phyloP scores from a whole-genome alignment of 1,140 invertebrate genomes.

The Pogonomyrmex barbatus region DNA sequence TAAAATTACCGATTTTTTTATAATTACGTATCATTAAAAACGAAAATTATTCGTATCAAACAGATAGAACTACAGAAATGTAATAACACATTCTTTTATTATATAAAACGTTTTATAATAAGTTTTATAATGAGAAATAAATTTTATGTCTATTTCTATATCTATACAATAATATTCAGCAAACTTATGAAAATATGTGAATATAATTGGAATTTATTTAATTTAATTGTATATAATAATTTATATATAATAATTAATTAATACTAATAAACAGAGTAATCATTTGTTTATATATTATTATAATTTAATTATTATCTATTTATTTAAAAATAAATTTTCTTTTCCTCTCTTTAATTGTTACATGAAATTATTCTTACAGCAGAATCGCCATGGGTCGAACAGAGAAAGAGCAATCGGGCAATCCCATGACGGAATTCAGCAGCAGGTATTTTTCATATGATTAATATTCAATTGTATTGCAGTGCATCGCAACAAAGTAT shows the following conservation, averaged over 20 bases:
- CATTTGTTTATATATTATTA: background rate
- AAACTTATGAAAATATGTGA: background rate
- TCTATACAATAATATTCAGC: background rate
- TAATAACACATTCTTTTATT: background rate
- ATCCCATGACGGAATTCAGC: slow-evolving; percentile 81
- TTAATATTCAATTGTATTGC: background rate
- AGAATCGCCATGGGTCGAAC: slow-evolving; percentile 77
- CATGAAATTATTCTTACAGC: slow-evolving; percentile 8
- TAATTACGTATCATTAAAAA: background rate
- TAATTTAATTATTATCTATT: slow-evolving; percentile 1
- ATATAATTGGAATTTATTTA: background rate
- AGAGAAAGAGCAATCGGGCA: slow-evolving; percentile 69
- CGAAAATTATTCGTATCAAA: background rate
- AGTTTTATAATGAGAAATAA: background rate
- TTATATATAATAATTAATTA: background rate
- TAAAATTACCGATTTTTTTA: background rate
- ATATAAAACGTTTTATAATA: too few species aligned
- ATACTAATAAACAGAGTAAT: background rate
- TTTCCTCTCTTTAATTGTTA: background rate
- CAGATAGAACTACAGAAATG: background rate
- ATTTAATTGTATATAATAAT: background rate
- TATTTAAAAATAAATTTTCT: background rate
- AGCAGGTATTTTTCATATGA: slow-evolving; percentile 77
- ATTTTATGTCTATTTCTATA: background rate
- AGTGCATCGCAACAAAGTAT: background rate